Percentiles rank a stretch among this genome's conserved stretches.
phyloP scores from a whole-genome alignment of 2,797 vertebrate genomes.

The Tenualosa ilisha region DNA sequence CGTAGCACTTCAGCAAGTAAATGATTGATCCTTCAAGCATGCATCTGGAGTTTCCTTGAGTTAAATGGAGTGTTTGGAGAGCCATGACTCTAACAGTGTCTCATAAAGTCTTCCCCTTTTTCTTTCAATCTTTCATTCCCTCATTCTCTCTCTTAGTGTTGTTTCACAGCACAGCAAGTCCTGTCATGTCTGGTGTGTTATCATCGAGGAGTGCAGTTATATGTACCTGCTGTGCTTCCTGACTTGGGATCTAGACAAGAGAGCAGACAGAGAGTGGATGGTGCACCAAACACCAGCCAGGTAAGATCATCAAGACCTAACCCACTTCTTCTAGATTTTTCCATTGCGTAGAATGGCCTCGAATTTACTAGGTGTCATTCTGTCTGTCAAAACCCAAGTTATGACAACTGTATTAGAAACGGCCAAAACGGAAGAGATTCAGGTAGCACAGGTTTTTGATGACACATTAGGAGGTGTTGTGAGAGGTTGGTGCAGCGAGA shows the following conservation, averaged over 20 bases:
- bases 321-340: background rate
- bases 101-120: background rate
- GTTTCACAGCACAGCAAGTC: background rate
- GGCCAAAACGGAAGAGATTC: background rate
- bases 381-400: background rate
- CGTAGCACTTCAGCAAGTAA: background rate
- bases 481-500: background rate
- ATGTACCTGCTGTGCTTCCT: background rate
- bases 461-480: background rate
- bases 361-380: background rate
- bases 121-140: background rate
- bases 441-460: background rate
- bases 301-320: background rate
- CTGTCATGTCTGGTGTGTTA: slow-evolving; percentile 15
- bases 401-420: background rate
- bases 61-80: slow-evolving; percentile 11
- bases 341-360: background rate
- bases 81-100: background rate
- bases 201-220: background rate
- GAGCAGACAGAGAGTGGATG: background rate
- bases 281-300: background rate
- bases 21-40: slow-evolving; percentile 22
- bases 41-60: background rate
- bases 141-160: background rate
- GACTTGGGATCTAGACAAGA: background rate